These are phyloP conservation scores for Sinocyclocheilus grahami DNA, from an alignment of 2,113 vertebrate species.

Conservation along the genomic window DNA sequence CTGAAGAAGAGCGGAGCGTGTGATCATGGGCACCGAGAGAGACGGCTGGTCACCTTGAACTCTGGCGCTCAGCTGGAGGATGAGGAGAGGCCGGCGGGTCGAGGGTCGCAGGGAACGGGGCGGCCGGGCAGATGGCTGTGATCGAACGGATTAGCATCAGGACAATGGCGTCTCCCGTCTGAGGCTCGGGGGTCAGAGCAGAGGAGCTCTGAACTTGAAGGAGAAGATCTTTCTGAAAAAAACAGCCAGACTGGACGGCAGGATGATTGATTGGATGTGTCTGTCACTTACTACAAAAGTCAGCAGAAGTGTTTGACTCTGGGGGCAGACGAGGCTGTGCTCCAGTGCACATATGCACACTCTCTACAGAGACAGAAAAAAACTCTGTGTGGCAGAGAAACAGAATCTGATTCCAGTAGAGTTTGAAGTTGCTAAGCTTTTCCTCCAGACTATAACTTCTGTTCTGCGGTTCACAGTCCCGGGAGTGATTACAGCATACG, in stretches of 20 bases:
- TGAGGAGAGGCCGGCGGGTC: constrained; percentile 66
- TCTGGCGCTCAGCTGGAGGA: constrained; percentile 68
- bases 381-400: too few relatives aligned
- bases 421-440: too few relatives aligned
- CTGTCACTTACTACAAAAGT: not conserved
- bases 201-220: constrained; percentile 79
- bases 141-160: constrained; percentile 79
- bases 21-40: constrained; percentile 65
- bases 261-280: not conserved
- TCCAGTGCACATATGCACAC: not conserved
- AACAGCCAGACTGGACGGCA: constrained; percentile 33
- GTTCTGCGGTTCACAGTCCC: too few relatives aligned
- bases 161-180: constrained; percentile 67
- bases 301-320: not conserved
- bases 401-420: too few relatives aligned
- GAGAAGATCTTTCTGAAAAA: constrained; percentile 68
- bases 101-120: constrained; percentile 70
- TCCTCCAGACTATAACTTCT: too few relatives aligned
- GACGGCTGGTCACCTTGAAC: constrained; percentile 78
- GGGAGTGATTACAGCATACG: too few relatives aligned
- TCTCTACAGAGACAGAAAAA: too few relatives aligned
- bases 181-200: constrained; percentile 71
- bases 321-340: not conserved
- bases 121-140: constrained; percentile 78
- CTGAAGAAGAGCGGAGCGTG: constrained; percentile 51